Evolutionary conservation across 2,113 vertebrate species (phyloP), one percentile per base, ranked within the genome.

Genomic region (Dipodomys ordii): DNA sequence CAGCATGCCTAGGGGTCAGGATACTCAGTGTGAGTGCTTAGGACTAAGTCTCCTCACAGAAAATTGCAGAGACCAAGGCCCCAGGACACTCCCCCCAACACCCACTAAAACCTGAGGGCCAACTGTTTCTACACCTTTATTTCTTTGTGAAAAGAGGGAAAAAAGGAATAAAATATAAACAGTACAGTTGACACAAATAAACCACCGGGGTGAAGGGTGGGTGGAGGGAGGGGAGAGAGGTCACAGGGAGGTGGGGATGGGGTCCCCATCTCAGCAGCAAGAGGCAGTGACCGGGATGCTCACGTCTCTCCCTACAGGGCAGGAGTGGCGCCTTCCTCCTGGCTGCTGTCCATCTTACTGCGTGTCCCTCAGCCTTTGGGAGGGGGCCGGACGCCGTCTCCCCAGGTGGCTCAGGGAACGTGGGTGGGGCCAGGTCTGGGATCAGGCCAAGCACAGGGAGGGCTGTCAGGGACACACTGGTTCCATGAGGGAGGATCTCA

Each of bases 391-490:
- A 5, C 39, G 39, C 39, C 5, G 39, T 39, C 39, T 87, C 69
- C 87, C 88, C 83, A 80, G 92, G 78, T 90, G 83, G 71, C 49
- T 87, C 82, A 89, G 89, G n/a, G 74, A 96, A 82, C 71, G 86
- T 97, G 96, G 96, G 79, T 90, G 87, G 76, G 76, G 87, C 95
- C 79, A 92, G 87, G 80, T 79, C 90, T 88, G 83, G 95, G 94
- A 83, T 90, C 90, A 93, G 96, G 95, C 97, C 97, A 97, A 96
- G 93, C 39, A 39, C 96, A 35, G 94, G 96, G 81, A 94, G 91
- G 91, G 94, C 76, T 89, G 94, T 88, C 96, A 87, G 77, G 73
- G 62, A 69, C n/a, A 60, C 72, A 25, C 72, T 25, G 39, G 57
- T 35, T 87, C 71, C 85, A 28, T 44, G 65, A 65, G 39, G 85